phyloP scores from a whole-genome alignment of 2,888 invertebrate species.

The Plebejus melissa region DNA sequence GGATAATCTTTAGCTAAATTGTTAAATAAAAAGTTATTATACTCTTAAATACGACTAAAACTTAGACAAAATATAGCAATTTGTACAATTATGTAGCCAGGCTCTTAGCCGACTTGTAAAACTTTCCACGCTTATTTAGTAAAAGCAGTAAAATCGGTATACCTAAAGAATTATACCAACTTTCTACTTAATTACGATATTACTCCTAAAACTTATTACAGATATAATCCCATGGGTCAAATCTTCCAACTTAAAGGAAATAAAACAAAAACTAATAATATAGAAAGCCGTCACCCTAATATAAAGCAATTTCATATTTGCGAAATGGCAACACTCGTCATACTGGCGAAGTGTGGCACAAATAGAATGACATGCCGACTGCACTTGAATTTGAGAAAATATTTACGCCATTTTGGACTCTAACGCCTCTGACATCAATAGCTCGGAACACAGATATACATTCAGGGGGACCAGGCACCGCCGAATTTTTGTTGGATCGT shows the following conservation, averaged over 20 bases:
- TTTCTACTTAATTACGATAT: background rate
- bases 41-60: background rate
- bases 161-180: background rate
- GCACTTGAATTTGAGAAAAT: conserved; percentile 37
- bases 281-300: conserved; percentile 59
- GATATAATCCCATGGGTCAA: conserved; percentile 5
- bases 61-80: background rate
- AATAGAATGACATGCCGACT: conserved; percentile 69
- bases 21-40: background rate
- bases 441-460: conserved; percentile 15
- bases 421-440: conserved; percentile 33
- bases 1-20: background rate
- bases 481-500: background rate
- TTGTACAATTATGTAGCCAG: background rate
- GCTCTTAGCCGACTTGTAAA: background rate
- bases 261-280: conserved; percentile 54
- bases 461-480: background rate
- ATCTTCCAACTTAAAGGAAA: conserved; percentile 31
- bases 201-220: conserved; percentile 4
- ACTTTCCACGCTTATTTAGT: background rate
- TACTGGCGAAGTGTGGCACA: conserved; percentile 70
- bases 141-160: background rate
- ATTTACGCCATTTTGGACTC: conserved; percentile 34
- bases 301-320: conserved; percentile 72
- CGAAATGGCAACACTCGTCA: conserved; percentile 72